These are phyloP conservation scores for Opisthocomus hoazin DNA, from an alignment of 2,113 vertebrate species.

Conservation along the genomic window DNA sequence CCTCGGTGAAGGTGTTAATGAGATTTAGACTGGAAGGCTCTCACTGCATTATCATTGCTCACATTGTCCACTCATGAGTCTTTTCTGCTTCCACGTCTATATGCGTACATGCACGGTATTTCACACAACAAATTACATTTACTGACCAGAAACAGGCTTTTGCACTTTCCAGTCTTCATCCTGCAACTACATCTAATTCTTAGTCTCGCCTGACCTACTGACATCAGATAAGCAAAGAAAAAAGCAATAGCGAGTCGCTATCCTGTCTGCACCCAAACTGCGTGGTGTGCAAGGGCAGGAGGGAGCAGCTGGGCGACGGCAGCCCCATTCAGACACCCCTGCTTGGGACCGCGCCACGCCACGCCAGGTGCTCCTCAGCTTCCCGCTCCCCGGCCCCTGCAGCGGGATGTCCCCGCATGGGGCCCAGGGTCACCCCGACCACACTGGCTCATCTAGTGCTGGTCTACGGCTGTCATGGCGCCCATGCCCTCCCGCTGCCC, in stretches of 20 bases:
- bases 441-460: rapidly evolving
- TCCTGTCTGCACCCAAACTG: neutral
- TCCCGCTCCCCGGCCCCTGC: neutral
- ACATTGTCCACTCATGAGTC: neutral
- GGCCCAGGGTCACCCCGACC: too few species aligned
- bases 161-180: neutral
- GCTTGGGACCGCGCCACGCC: rapidly evolving
- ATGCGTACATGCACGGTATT: rapidly evolving
- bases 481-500: neutral
- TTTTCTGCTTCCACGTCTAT: neutral
- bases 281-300: rapidly evolving
- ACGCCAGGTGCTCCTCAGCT: rapidly evolving
- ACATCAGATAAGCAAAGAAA: neutral
- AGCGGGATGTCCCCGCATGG: rapidly evolving
- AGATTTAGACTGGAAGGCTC: neutral
- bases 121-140: neutral
- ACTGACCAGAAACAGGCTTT: neutral
- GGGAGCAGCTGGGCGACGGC: neutral
- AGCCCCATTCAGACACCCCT: rapidly evolving
- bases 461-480: rapidly evolving
- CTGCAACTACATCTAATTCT: neutral
- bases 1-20: neutral
- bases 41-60: neutral
- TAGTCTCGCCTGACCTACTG: neutral
- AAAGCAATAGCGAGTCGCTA: rapidly evolving